These are phyloP conservation scores for Dryoscopus gambensis DNA, from an alignment of 2,113 vertebrate genomes.

Conservation along the genomic window DNA sequence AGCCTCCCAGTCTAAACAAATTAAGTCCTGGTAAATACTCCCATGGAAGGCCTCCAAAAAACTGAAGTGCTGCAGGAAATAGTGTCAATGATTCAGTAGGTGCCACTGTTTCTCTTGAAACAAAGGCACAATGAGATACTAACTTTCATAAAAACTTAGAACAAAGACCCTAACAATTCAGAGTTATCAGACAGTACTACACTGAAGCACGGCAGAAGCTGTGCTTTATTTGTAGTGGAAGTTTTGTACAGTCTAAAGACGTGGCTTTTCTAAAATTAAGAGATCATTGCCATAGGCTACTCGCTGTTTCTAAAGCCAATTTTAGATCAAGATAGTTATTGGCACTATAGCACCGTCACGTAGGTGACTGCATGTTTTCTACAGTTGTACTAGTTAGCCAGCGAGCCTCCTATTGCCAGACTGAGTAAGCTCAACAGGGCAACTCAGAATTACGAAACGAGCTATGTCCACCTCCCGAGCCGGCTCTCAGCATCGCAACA, in stretches of 20 bases:
- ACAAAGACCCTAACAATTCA: background rate
- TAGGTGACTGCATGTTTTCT: background rate
- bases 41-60: background rate
- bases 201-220: background rate
- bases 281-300: background rate
- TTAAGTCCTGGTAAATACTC: background rate
- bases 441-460: background rate
- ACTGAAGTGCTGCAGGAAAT: background rate
- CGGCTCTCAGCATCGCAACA: background rate
- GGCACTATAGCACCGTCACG: background rate
- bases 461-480: background rate
- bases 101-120: background rate
- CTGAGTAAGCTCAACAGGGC: background rate
- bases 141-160: background rate
- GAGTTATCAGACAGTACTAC: background rate
- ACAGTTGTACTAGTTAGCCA: background rate
- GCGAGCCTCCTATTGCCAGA: background rate
- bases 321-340: background rate
- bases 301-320: background rate
- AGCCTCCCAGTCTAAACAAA: background rate
- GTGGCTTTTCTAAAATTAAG: background rate
- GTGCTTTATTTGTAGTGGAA: background rate
- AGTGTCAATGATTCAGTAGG: background rate
- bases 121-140: background rate
- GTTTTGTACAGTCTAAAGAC: background rate